These are phyloP conservation scores for Hemicentrotus pulcherrimus DNA, from an alignment of 35 echinoderm and acorn worm genomes.

Conservation along the genomic window DNA sequence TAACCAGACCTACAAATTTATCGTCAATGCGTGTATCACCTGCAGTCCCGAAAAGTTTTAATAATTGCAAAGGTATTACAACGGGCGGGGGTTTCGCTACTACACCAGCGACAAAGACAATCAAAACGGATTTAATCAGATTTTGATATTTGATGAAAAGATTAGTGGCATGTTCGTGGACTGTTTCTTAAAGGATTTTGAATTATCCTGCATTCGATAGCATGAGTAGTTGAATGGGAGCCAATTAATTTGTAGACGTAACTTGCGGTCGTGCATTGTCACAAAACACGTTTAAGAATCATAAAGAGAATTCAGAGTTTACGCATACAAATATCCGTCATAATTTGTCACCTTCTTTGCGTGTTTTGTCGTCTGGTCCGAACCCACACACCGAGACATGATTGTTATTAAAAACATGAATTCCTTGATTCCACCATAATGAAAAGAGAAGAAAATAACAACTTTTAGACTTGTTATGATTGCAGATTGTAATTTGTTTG, in stretches of 20 bases:
- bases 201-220: not conserved
- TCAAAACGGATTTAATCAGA: not conserved
- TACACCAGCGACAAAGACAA: not conserved
- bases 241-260: not conserved
- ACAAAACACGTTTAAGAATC: not conserved
- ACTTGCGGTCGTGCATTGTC: not conserved
- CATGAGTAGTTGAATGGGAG: not conserved
- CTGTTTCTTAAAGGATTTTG: not conserved
- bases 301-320: not conserved
- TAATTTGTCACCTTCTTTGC: not conserved
- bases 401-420: not conserved
- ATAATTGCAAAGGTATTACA: not conserved
- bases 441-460: not conserved
- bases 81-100: not conserved
- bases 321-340: not conserved
- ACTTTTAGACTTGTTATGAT: constrained; percentile 1
- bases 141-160: constrained; percentile 14
- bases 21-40: not conserved
- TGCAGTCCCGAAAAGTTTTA: not conserved
- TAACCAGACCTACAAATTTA: not conserved
- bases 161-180: not conserved
- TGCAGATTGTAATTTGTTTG: not conserved
- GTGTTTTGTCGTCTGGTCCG: not conserved
- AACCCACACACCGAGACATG: not conserved
- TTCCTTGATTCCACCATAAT: not conserved